Conservation (phyloP, 2,797 vertebrate species). For the Hapalemur alaotrensis region DNA sequence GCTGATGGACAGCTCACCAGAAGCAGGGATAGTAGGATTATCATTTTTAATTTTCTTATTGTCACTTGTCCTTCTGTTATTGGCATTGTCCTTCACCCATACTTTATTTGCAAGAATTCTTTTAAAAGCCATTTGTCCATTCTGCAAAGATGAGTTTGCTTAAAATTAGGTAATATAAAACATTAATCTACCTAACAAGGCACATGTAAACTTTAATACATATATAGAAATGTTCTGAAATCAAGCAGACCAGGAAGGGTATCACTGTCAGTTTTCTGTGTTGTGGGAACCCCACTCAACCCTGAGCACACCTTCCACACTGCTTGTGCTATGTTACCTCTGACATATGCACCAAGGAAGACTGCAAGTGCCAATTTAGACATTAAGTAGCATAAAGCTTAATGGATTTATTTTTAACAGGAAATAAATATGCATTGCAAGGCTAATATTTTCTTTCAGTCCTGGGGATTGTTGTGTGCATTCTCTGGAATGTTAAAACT, state of each 20-base stretch:
- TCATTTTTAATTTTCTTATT: neutral
- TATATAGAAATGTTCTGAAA: neutral
- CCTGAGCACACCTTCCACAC: neutral
- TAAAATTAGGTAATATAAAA: constrained; percentile 13
- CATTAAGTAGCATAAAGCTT: neutral
- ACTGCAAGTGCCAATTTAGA: neutral
- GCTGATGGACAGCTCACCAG: neutral
- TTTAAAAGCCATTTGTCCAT: neutral
- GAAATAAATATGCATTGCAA: neutral
- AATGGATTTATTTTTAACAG: neutral
- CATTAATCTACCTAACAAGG: neutral
- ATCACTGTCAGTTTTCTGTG: neutral
- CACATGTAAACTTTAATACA: neutral
- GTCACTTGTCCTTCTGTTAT: neutral
- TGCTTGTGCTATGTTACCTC: neutral
- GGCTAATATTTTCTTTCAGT: neutral
- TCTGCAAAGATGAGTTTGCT: neutral
- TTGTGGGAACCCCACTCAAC: accelerated
- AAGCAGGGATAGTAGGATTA: neutral
- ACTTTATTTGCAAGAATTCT: neutral
- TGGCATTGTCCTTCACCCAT: neutral
- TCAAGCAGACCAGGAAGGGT: neutral
- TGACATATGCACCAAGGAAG: neutral
- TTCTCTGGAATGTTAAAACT: neutral
- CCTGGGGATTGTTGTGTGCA: neutral